Base-by-base conservation (phyloP, 2,888 invertebrate genomes). In the Lottia gigantea region DNA sequence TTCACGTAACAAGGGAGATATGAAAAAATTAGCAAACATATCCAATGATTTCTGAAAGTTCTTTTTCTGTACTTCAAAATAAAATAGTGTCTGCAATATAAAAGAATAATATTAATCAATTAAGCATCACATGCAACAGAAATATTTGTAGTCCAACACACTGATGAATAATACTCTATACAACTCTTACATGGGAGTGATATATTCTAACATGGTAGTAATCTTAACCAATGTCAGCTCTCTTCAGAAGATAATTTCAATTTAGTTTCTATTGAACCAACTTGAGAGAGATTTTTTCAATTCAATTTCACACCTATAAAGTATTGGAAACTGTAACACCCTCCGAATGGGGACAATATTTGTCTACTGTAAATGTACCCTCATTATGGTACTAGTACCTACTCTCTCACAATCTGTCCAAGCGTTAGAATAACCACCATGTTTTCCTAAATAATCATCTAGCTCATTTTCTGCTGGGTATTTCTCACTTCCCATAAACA, bases 401-500 rank as follows among this genome's bases (percentile, higher is more conserved):
- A 85, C 86, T 77, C 80, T 91, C 88, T 96, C 96, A 87, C 93
- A 93, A 84, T 95, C 95, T 0, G 97, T 97, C 46, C 93, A 92
- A 0, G 96, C 96, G 87, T 96, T 96, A 85, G 93, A 93, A 12
- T 92, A 93, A 6, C 96, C 97, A 3, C 96, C 95, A 86, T 93
- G 92, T 66, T 82, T 80, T n/a, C 80, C 80, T 12, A 95, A 92
- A 80, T 93, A 95, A 0, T 93, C 90, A 89, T 95, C 95, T 83
- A 95, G 94, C 77, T 93, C 93, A 87, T 95, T 95, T 89, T 96
- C 96, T 85, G 92, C 91, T 12, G 94, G 95, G 87, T 93, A 96
- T 86, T 95, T 96, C 83, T 93, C 91, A 78, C 95, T 95, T 46
- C 96, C 97, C 96, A 96, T 96, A 85, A 96, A 97, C 26, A 97